Base-by-base conservation (phyloP, 2,888 invertebrate genomes). In the Diplolepis rosae region DNA sequence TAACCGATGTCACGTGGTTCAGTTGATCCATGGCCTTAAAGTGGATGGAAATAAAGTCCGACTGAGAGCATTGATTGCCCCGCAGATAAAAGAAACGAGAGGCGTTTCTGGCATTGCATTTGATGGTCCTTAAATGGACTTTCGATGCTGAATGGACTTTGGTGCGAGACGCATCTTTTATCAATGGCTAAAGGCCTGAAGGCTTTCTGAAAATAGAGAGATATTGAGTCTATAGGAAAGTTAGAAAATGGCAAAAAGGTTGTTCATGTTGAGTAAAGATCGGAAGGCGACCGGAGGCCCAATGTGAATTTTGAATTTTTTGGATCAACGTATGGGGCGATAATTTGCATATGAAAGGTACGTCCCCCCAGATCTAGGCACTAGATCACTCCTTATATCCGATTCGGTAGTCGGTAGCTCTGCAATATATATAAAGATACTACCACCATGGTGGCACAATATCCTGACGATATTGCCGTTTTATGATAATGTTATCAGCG, bases 401-500 rank as follows among this genome's bases (percentile, higher is more conserved):
- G 56, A 74, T 76, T 81, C 75, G 77, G 71, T 75, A 73, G 77
- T 71, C 69, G 75, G 65, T 72, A 72, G 74, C 18, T 54, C 22
- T 18, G 18, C 56, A 30, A 66, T 50, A 56, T 30, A 65, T 69
- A 56, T 69, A 66, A 61, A 51, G 68, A 68, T 69, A 70, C 32
- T 70, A 69, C 67, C 70, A 66, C 67, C 66, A 71, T 66, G 67
- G 77, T 77, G 79, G 76, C 77, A 81, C 84, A 83, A 83, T 83
- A 83, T 82, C 80, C 84, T 79, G 77, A 83, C 85, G 85, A 87
- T 88, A 89, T 89, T 89, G 88, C 88, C 87, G 83, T 89, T 89
- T 89, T 89, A 89, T 89, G 89, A 89, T 89, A 89, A 89, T 89
- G 89, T 89, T 89, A 89, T 89, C 89, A 89, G 87, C 87, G 84